Conservation (phyloP, 2,113 vertebrate species). For the Pteruthius melanotis region DNA sequence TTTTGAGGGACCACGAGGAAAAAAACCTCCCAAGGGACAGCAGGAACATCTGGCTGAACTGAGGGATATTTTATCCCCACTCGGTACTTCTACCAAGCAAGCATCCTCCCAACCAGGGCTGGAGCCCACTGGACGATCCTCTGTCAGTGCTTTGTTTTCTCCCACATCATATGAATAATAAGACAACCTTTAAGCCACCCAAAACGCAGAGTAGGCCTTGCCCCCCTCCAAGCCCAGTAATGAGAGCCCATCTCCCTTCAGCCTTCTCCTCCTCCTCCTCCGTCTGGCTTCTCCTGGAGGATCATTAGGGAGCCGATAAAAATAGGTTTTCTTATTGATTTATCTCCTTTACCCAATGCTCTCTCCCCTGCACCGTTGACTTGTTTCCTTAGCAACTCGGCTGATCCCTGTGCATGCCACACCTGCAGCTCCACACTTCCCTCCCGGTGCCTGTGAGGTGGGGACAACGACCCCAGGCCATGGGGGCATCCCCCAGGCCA, state of each 20-base stretch:
- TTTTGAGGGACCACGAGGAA: background rate
- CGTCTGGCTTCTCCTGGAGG: slow-evolving; percentile 52
- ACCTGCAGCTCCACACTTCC: slow-evolving; percentile 46
- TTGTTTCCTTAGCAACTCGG: slow-evolving; percentile 77
- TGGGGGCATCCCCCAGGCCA: background rate
- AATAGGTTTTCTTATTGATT: slow-evolving; percentile 78
- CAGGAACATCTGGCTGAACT: background rate
- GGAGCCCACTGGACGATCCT: background rate
- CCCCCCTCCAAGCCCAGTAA: slow-evolving; percentile 12
- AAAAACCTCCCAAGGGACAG: background rate
- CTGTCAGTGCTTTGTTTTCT: background rate
- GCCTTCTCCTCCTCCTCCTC: slow-evolving; percentile 32
- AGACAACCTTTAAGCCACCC: slow-evolving; percentile 19
- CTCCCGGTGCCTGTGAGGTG: background rate
- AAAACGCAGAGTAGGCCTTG: background rate
- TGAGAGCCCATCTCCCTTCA: slow-evolving; percentile 6
- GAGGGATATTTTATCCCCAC: background rate
- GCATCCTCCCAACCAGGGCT: background rate
- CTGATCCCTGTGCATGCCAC: slow-evolving; percentile 25
- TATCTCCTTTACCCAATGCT: slow-evolving; percentile 72
- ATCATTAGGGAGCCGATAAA: slow-evolving; percentile 78
- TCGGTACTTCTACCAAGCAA: background rate
- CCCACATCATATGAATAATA: background rate
- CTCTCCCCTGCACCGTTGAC: slow-evolving; percentile 68
- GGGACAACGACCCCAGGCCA: background rate